Percentiles rank a stretch among this genome's conserved stretches.
These are phyloP conservation scores for Dendropsophus ebraccatus DNA, from an alignment of 2,113 vertebrate species.

Conservation along the genomic window DNA sequence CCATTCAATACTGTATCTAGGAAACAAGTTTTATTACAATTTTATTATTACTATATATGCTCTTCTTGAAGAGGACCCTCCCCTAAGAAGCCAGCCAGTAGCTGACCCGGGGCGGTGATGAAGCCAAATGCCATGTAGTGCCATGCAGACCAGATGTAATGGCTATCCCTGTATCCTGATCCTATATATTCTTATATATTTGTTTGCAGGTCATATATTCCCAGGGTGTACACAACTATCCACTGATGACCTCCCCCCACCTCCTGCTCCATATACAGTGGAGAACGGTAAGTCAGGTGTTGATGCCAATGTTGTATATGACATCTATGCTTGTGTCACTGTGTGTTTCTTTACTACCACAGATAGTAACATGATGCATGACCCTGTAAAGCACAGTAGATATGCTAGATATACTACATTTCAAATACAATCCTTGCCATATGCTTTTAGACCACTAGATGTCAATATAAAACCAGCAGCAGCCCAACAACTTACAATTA, in stretches of 20 bases:
- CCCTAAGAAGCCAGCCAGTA: too few species aligned
- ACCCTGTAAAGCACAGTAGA: background rate
- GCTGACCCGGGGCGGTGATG: too few species aligned
- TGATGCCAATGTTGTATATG: background rate
- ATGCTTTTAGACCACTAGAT: constrained; percentile 1
- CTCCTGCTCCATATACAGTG: background rate
- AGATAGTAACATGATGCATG: too few species aligned
- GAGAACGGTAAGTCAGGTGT: constrained; percentile 7
- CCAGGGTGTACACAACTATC: background rate
- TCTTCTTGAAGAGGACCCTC: too few species aligned
- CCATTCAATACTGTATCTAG: too few species aligned
- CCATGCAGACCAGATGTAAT: too few species aligned
- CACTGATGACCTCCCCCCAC: constrained; percentile 15
- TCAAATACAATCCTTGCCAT: background rate
- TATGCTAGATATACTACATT: too few species aligned
- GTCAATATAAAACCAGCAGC: background rate
- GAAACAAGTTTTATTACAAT: too few species aligned
- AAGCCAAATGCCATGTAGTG: too few species aligned
- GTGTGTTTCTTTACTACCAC: background rate
- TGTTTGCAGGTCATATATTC: background rate
- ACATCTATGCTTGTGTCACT: background rate
- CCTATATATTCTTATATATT: background rate
- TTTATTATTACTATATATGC: too few species aligned
- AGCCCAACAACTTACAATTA: too few species aligned
- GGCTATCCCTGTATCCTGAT: too few species aligned